Evolutionary conservation across 2,888 invertebrate genomes (phyloP).

Genomic region (Caenorhabditis virilis): DNA sequence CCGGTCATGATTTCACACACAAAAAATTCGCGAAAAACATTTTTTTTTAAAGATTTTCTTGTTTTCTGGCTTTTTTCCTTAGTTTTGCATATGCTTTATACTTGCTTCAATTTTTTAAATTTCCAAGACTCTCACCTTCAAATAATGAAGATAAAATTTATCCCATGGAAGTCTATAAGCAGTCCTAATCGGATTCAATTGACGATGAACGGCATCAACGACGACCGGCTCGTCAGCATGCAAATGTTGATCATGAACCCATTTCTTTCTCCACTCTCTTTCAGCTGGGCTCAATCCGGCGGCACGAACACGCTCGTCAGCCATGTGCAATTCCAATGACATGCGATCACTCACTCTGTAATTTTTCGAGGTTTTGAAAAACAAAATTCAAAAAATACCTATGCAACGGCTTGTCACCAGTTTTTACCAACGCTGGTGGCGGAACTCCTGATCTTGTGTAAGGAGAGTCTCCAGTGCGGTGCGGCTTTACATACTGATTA

Average conservation of each 20-base stretch:
- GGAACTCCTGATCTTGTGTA: conserved; percentile 66
- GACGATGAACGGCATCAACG: conserved; percentile 66
- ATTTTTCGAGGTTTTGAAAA: background rate
- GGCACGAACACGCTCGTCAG: conserved; percentile 58
- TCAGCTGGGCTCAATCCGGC: conserved; percentile 65
- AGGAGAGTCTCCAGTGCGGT: conserved; percentile 59
- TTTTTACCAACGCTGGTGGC: conserved; percentile 57
- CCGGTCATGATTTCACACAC: too few species aligned
- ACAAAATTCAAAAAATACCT: conserved; percentile 30
- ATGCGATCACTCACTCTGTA: conserved; percentile 62
- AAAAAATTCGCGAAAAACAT: too few species aligned
- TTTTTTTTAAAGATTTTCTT: too few species aligned
- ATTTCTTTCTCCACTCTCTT: conserved; percentile 64
- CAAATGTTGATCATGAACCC: conserved; percentile 64
- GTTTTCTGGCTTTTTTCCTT: too few species aligned
- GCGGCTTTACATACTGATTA: conserved; percentile 64
- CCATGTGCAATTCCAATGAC: conserved; percentile 68
- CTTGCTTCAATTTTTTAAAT: too few species aligned
- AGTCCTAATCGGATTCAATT: conserved; percentile 66
- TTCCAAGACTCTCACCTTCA: conserved; percentile 45
- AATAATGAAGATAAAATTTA: conserved; percentile 62
- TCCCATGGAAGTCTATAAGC: conserved; percentile 67
- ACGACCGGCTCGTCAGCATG: conserved; percentile 68
- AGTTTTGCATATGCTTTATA: background rate
- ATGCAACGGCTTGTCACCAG: conserved; percentile 61